These are phyloP conservation scores for Drosophila ogumai DNA, from an alignment of 1,140 invertebrate species.

Conservation along the genomic window DNA sequence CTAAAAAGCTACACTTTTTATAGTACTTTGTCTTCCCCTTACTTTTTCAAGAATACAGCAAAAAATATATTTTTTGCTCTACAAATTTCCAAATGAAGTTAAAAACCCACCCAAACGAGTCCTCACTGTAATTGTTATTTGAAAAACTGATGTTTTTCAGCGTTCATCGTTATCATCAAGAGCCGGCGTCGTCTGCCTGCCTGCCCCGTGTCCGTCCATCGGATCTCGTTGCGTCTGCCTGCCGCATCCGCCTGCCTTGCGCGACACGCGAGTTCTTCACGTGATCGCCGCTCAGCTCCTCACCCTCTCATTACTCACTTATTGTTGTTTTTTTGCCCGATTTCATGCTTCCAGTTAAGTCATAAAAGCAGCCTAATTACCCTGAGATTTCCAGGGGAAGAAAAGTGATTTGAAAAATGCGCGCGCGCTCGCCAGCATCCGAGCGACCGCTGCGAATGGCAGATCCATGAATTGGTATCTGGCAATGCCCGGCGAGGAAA, in stretches of 20 bases:
- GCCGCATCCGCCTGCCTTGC: slow-evolving; percentile 22
- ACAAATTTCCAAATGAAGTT: not conserved
- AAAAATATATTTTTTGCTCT: no score
- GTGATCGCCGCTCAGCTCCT: slow-evolving; percentile 42
- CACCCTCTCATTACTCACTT: not conserved
- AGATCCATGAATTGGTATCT: slow-evolving; percentile 9
- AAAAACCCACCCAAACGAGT: not conserved
- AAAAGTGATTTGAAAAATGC: slow-evolving; percentile 34
- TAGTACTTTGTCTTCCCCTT: not conserved
- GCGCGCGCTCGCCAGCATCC: slow-evolving; percentile 19
- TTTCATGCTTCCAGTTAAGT: slow-evolving; percentile 52
- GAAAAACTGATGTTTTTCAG: slow-evolving; percentile 54
- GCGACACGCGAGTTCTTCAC: slow-evolving; percentile 61
- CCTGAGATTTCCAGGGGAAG: not conserved
- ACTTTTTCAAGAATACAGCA: not conserved
- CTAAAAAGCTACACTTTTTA: not conserved
- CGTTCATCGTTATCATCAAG: slow-evolving; percentile 55
- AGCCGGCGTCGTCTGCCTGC: slow-evolving; percentile 38
- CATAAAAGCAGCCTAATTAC: slow-evolving; percentile 52
- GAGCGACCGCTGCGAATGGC: slow-evolving; percentile 34
- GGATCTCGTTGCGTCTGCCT: slow-evolving; percentile 44
- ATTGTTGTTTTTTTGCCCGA: slow-evolving; percentile 15
- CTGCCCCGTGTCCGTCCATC: slow-evolving; percentile 14
- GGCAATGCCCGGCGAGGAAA: slow-evolving; percentile 47
- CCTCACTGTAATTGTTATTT: slow-evolving; percentile 48